Conservation (phyloP, 1,140 invertebrate genomes). For the Drosophila elegans region DNA sequence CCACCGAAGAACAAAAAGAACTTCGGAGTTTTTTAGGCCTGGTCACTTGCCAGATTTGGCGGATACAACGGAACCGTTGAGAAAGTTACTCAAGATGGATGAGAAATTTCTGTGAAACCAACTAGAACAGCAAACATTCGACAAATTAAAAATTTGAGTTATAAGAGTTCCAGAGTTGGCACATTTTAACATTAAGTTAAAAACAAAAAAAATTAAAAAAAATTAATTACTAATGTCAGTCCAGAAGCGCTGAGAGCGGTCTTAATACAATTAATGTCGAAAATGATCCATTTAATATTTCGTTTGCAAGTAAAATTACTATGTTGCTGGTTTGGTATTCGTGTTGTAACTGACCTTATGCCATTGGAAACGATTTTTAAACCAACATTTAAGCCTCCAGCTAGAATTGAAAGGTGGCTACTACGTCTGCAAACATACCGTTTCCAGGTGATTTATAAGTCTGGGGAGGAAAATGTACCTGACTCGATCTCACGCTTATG, state of each 20-base stretch:
- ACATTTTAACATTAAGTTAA: not conserved
- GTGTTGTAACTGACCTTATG: not conserved
- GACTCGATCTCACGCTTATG: slow-evolving; percentile 2
- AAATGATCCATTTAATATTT: not conserved
- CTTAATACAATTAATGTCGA: not conserved
- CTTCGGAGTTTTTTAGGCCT: too few species aligned
- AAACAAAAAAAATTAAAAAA: too few species aligned
- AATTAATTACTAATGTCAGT: not conserved
- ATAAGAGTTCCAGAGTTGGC: not conserved
- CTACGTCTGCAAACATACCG: too few species aligned
- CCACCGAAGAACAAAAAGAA: too few species aligned
- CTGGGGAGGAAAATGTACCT: not conserved
- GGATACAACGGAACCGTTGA: too few species aligned
- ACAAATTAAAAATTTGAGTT: slow-evolving; percentile 2
- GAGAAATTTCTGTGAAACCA: too few species aligned
- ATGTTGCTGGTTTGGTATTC: not conserved
- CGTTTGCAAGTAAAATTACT: slow-evolving; percentile 1
- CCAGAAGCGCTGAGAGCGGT: not conserved
- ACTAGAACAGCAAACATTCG: too few species aligned
- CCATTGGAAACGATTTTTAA: too few species aligned
- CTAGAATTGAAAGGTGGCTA: too few species aligned
- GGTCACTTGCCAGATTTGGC: too few species aligned
- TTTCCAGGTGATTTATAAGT: slow-evolving; percentile 9
- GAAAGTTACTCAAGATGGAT: too few species aligned
- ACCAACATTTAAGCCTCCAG: too few species aligned